A percentile compares a stretch with the other conserved stretches of the same genome.
phyloP scores from a whole-genome alignment of 2,113 vertebrate genomes.

The Cyprinodon tularosa region DNA sequence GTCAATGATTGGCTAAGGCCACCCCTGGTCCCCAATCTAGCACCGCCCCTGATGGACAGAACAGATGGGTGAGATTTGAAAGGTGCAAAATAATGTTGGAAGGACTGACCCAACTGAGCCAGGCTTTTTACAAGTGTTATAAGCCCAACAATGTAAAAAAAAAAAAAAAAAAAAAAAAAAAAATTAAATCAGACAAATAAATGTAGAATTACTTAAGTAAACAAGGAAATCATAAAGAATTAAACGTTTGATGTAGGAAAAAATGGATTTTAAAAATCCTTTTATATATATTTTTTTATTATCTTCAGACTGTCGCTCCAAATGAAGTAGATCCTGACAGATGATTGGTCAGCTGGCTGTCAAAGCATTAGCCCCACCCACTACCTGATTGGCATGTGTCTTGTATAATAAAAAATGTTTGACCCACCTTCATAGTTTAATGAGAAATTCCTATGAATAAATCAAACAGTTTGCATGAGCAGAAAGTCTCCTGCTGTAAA shows the following conservation, averaged over 20 bases:
- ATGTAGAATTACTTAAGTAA: not conserved
- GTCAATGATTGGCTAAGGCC: too few relatives aligned
- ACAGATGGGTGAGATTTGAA: not conserved
- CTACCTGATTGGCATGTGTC: not conserved
- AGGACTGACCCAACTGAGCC: not conserved
- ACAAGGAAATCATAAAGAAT: not conserved
- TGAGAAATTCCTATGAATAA: not conserved
- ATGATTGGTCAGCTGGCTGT: not conserved
- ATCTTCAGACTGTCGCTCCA: not conserved
- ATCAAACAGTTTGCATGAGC: not conserved
- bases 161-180: not conserved
- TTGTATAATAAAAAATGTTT: too few relatives aligned
- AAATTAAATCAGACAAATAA: not conserved
- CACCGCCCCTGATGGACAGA: not conserved
- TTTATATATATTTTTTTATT: not conserved
- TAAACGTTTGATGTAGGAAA: too few relatives aligned
- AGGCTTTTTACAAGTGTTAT: not conserved
- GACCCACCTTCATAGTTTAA: not conserved
- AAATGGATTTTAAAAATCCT: not conserved
- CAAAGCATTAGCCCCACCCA: not conserved
- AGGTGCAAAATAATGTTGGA: not conserved
- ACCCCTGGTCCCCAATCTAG: too few relatives aligned
- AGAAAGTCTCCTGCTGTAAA: slow-evolving; percentile 20
- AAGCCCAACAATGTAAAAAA: not conserved
- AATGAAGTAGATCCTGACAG: not conserved